Percentiles rank a stretch among this genome's conserved stretches.
Evolutionary conservation across 1,140 invertebrate species (phyloP).

Genomic region (Drosophila orena): DNA sequence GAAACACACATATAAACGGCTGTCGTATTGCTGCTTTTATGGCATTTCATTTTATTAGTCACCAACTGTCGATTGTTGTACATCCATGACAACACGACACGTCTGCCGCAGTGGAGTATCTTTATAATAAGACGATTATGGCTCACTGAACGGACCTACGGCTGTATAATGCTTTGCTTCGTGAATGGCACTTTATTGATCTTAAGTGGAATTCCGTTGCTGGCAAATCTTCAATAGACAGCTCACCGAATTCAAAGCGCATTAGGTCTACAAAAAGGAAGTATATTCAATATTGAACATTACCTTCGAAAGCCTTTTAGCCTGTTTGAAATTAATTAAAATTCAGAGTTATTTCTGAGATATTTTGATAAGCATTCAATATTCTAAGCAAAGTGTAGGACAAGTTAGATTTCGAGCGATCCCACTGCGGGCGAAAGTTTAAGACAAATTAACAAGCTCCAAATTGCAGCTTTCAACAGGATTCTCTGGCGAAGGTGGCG

Average conservation of each 20-base stretch:
- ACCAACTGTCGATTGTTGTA: slow-evolving; percentile 36
- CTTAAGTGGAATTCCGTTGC: slow-evolving; percentile 7
- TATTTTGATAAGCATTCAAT: not conserved
- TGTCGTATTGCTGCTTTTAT: slow-evolving; percentile 9
- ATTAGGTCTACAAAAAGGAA: not conserved
- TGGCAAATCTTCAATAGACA: not conserved
- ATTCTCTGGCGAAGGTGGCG: slow-evolving; percentile 15
- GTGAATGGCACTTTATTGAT: slow-evolving; percentile 1
- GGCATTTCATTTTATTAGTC: slow-evolving; percentile 43
- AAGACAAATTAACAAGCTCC: slow-evolving; percentile 34
- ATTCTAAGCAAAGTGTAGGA: too few relatives aligned
- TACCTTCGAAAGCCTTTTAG: too few relatives aligned
- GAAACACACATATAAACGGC: slow-evolving; percentile 26
- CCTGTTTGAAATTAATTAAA: not conserved
- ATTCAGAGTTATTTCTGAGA: not conserved
- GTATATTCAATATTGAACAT: too few relatives aligned
- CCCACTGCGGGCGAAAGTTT: slow-evolving; percentile 8
- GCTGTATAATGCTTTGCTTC: slow-evolving; percentile 7
- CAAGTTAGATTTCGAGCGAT: too few relatives aligned
- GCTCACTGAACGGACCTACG: slow-evolving; percentile 30
- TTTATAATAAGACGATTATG: slow-evolving; percentile 42
- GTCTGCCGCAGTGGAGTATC: slow-evolving; percentile 35
- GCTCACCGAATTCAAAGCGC: not conserved
- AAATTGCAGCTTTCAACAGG: slow-evolving; percentile 34
- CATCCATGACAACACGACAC: slow-evolving; percentile 36